Percentiles rank a stretch among this genome's conserved stretches.
Conservation (phyloP, 2,888 invertebrate species). For the Melanchra persicariae region DNA sequence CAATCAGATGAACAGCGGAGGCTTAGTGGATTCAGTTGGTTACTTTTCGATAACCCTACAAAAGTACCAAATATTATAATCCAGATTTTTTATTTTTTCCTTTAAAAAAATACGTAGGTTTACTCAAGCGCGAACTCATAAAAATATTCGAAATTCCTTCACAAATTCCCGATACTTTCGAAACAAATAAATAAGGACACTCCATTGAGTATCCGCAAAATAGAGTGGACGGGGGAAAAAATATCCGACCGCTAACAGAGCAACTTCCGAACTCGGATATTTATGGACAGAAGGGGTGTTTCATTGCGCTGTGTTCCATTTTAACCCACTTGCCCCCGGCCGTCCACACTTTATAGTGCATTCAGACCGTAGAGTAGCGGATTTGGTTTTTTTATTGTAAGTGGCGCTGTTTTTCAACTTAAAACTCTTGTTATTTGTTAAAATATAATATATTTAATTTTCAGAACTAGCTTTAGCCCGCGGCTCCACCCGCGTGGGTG, state of each 20-base stretch:
- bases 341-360: conserved; percentile 82
- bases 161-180: conserved; percentile 54
- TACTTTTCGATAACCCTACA: background rate
- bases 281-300: conserved; percentile 90
- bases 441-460: too few species aligned
- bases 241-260: conserved; percentile 89
- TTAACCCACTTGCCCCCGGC: conserved; percentile 89
- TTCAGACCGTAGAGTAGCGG: conserved; percentile 73
- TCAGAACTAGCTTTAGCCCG: too few species aligned
- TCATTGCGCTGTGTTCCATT: conserved; percentile 87
- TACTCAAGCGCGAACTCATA: background rate
- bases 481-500: too few species aligned
- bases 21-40: background rate
- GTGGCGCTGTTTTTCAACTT: background rate
- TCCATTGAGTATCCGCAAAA: conserved; percentile 84
- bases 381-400: conserved; percentile 12
- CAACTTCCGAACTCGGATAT: conserved; percentile 89
- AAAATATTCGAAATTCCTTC: conserved; percentile 1
- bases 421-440: too few species aligned
- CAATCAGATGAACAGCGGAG: background rate
- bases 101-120: background rate
- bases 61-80: background rate
- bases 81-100: background rate
- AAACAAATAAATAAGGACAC: conserved; percentile 72
- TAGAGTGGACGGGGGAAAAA: conserved; percentile 84